phyloP scores from a whole-genome alignment of 2,888 invertebrate species.

The Stegana nigrithorax region DNA sequence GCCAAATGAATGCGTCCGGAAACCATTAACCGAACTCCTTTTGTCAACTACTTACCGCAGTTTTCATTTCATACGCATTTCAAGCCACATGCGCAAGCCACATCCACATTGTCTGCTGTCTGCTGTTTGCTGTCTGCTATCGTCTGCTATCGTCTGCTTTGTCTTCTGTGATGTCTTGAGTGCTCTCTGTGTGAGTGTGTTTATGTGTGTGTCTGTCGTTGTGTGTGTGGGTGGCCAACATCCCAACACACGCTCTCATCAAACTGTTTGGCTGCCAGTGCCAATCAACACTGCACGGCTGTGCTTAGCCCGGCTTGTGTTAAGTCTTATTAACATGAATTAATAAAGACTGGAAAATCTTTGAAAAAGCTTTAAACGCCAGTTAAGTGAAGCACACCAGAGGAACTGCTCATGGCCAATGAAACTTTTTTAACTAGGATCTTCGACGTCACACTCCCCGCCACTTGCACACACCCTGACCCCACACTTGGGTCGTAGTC shows the following conservation, averaged over 20 bases:
- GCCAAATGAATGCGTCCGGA: not conserved
- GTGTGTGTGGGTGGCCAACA: too few species aligned
- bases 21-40: not conserved
- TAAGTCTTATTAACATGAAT: slow-evolving; percentile 37
- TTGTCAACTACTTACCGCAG: slow-evolving; percentile 2
- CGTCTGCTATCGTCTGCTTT: not conserved
- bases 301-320: not conserved
- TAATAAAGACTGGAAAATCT: slow-evolving; percentile 36
- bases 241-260: not conserved
- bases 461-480: too few species aligned
- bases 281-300: not conserved
- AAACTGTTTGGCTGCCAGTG: not conserved
- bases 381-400: slow-evolving; percentile 1
- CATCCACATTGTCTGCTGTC: not conserved
- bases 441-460: too few species aligned
- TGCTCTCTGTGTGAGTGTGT: too few species aligned
- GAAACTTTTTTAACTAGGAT: slow-evolving; percentile 4
- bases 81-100: not conserved
- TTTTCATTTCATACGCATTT: not conserved
- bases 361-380: slow-evolving; percentile 18
- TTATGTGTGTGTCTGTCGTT: too few species aligned
- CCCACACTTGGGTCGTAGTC: not conserved
- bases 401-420: slow-evolving; percentile 15
- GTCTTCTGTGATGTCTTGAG: too few species aligned
- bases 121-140: not conserved